Base-by-base conservation (phyloP, 2,113 vertebrate genomes). In the Pygoscelis antarcticus region DNA sequence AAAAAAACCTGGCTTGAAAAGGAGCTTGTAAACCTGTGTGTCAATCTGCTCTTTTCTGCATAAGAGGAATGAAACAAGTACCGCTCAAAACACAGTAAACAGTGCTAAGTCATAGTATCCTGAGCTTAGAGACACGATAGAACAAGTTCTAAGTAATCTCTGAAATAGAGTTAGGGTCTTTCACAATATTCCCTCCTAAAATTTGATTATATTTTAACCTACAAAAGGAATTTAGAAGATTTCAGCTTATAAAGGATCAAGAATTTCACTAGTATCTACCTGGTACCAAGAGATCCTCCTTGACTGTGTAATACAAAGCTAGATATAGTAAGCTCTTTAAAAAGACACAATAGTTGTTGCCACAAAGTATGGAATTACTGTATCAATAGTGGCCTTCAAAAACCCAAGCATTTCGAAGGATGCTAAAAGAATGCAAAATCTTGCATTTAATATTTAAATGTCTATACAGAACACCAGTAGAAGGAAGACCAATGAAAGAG, bases 251-350 rank as follows among this genome's bases (percentile, higher is more conserved):
- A 55, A 75, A 75, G 25, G 10, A 58, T 42, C 11, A 60, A 66
- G 36, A 87, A 69, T 65, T 83, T 69, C 72, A 74, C 54, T 3
- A 75, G 52, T 14, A 86, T 42, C 34, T 51, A 80, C 25, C 40
- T 61, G 54, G 27, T 36, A 90, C 4, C 52, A 86, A 44, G 38
- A 75, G 14, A 83, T 54, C 38, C 38, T 86, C 68, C 32, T 17
- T 61, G 25, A 69, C 18, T 6, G 1, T 5, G 6, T 49, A 55
- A 68, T 18, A 52, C 0, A 0, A 61, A 89, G 62, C 16, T 42
- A 40, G 62, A 64, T 57, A 55, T 0, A 83, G 29, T 10, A 69
- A 93, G 6, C 26, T 32, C 51, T 84, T 89, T 20, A 52, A 51
- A 62, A 70, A 76, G 44, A 17, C n/a, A 76, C 16, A 64, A 46